Evolutionary conservation across 2,888 invertebrate genomes (phyloP), one percentile per base, ranked within the genome.

Genomic region (Andricus quercusramuli): DNA sequence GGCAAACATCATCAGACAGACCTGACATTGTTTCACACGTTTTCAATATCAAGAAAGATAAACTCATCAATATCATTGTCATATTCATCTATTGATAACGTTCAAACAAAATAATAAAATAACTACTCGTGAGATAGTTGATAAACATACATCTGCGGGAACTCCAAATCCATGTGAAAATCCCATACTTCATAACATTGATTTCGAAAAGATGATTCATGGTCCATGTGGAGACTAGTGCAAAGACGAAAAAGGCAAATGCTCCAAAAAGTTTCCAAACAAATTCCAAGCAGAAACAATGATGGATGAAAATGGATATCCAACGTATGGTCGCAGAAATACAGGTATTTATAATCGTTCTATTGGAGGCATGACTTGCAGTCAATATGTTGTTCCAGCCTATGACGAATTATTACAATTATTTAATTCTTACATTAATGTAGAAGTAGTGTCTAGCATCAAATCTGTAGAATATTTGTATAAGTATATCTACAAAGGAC

Each of bases 331-430:
- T 41, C 78, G 87, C 81, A 80, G 82, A 62, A 79, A 88, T 79
- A 84, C 77, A 78, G 86, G 84, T 47, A 82, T 56, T 29, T 84
- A 85, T 74, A 80, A 84, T 78, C 83, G 84, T 65, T 22, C 59
- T 25, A 62, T 77, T 22, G 84, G 83, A 44, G 79, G 84, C 44
- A 47, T 65, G 62, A 83, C 90, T n/a, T 89, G 91, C 81, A 91
- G 91, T 82, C 82, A 85, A 22, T 89, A 88, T 85, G 88, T 90
- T 51, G 91, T 92, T 13, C 90, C 90, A 22, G 89, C 85, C 74
- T 81, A 79, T 78, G 83, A 84, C 22, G 70, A 62, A 64, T 80
- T 88, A 47, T 82, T 82, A 47, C 20, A 32, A 17, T 79, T 80
- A 67, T 88, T 87, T 78, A 86, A 89, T 83, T 84, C 84, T 79